Base-by-base conservation (phyloP, 2,888 invertebrate genomes). In the Agrotis segetum region DNA sequence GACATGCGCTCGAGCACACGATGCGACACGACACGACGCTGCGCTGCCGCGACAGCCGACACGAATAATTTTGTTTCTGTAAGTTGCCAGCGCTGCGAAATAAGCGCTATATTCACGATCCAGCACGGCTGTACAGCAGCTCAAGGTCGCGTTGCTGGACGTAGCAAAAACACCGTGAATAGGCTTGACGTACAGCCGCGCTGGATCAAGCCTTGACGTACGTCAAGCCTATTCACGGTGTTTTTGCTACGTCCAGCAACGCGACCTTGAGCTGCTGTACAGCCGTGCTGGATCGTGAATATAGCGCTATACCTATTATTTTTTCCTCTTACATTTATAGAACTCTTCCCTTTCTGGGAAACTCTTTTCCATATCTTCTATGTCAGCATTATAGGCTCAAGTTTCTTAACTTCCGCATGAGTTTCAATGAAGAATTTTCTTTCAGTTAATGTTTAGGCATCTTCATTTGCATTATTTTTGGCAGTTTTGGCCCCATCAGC, bases 1-100 rank as follows among this genome's bases (percentile, higher is more conserved):
- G 66, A 5, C 85, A 85, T 85, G 85, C 85, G 85, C 84, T 79
- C 79, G 81, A 74, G 77, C 85, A 74, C 2, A 34, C 34, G 34
- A 34, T 34, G 34, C 68, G 40, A 49, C 7, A n/a, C 34, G 52
- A 67, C 46, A 29, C 52, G 52, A 44, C 49, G 52, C 50, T 49
- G 52, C 65, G 61, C 21, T 40, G 58, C 17, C 4, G 24, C 64
- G 14, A 50, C 46, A 58, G 40, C 21, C 4, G 47, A 44, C 21
- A 62, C 3, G 58, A 62, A 61, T 58, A 14, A 71, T 44, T 49
- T 70, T 58, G 40, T 71, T 69, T 69, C 59, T 65, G 6, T 46
- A 79, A 63, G 83, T 84, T 84, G 82, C 34, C 69, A 55, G 63
- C 47, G 71, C 82, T 81, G 84, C 29, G 7, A n/a, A 19, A 55